Base-by-base conservation (phyloP, 2,888 invertebrate species). In the Tiliacea citrago region DNA sequence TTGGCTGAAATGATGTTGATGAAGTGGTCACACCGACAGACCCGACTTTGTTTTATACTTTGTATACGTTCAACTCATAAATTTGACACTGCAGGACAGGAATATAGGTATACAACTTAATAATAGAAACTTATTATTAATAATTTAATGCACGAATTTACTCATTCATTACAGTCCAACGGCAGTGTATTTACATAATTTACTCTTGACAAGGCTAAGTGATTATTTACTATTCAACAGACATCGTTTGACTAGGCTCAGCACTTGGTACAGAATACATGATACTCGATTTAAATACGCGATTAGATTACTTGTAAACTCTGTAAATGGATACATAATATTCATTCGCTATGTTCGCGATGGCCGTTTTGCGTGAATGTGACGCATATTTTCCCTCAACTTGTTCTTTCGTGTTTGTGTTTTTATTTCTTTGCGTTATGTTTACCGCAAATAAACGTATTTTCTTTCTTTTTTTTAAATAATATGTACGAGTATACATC, bases 101-200 rank as follows among this genome's bases (percentile, higher is more conserved):
- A 63, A 75, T 57, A 62, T 29, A 29, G 3, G 3, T 21, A 35
- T 13, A 67, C 9, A 63, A 58, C 29, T 18, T 63, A 51, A 63
- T 61, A 72, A 71, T 68, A 45, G 45, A 67, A 58, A 68, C 58
- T 47, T 58, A 61, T 53, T 49, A 69, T 60, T 62, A 72, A 69
- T 62, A 73, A 77, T 66, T 62, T 47, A 47, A 71, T 65, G 53
- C 76, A 66, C 57, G 75, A 79, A 81, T 81, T 68, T 73, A 80
- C 39, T 79, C 73, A 82, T 82, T 84, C 78, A 86, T 79, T 73
- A 79, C n/a, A 53, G 39, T 79, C 79, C 62, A 69, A 63, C 66
- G 49, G 65, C 81, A 72, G 79, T 81, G 58, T 73, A 89, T 91
- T 90, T 87, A 85, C 89, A 91, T 92, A 91, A 88, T 88, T 78